Base-by-base conservation (phyloP, 2,888 invertebrate species). In the Gonocerus acuteangulatus region DNA sequence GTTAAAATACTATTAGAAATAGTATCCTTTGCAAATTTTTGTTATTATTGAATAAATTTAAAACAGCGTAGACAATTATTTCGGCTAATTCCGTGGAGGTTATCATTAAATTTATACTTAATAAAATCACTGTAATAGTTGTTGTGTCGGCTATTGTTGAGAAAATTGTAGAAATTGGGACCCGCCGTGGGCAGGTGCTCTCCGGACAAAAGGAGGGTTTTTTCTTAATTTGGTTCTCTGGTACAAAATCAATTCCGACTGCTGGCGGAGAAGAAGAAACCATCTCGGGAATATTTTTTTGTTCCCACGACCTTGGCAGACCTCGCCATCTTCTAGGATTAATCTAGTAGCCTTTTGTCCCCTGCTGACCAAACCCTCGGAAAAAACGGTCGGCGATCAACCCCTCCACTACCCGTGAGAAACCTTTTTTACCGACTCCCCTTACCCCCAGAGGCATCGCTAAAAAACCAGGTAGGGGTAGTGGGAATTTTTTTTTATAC, bases 391-490 rank as follows among this genome's bases (percentile, higher is more conserved):
- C 32, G 7, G 39, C 39, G 39, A 39, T 39, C 39, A 39, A 39
- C 39, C 39, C 39, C 39, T 39, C 39, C 7, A 4, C 4, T 27
- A 13, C 9, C 39, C 39, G 39, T 39, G 39, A 39, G 39, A 39
- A 39, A 39, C 9, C 9, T 39, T 39, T 39, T 39, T 39, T 39
- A 11, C 13, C 7, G 39, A 3, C 39, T 39, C 39, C n/a, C n/a
- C 39, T 15, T 3, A 6, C 6, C 39, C 39, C 39, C 39, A 39
- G 39, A 39, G 39, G 39, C 4, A 6, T 39, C 15, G 39, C 39
- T 39, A 39, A 39, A 39, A 39, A 39, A 39, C 39, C 39, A 39
- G 39, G 39, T 39, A 39, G 39, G 39, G 39, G 39, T 39, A 15
- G 27, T 27, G 27, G 27, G 27, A 27, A 27, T 27, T 27, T 27